A percentile compares a stretch with the other conserved stretches of the same genome.
phyloP scores from a whole-genome alignment of 2,888 invertebrate species.

The Drosophila pseudotakahashii region DNA sequence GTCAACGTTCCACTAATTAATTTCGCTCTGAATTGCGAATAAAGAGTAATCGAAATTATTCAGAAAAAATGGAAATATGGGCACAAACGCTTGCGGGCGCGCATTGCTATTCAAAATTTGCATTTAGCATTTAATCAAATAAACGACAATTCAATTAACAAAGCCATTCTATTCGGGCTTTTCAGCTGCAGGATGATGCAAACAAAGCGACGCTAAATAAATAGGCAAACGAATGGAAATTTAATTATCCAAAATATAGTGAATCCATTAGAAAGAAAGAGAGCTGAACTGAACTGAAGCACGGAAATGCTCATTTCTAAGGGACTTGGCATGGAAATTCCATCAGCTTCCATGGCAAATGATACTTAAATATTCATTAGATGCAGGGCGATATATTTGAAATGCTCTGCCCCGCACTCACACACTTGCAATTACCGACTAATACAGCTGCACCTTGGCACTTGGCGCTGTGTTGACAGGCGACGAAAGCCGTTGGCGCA shows the following conservation, averaged over 20 bases:
- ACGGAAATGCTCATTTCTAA: slow-evolving; percentile 45
- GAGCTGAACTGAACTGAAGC: background rate
- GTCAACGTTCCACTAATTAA: too few relatives aligned
- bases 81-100: background rate
- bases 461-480: slow-evolving; percentile 48
- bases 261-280: slow-evolving; percentile 23
- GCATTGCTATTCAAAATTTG: background rate
- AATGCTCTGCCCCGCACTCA: slow-evolving; percentile 34
- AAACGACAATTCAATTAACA: slow-evolving; percentile 28
- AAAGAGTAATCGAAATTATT: background rate
- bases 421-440: slow-evolving; percentile 20
- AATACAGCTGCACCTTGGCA: slow-evolving; percentile 35
- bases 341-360: slow-evolving; percentile 59
- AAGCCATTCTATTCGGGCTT: slow-evolving; percentile 19
- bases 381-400: slow-evolving; percentile 48
- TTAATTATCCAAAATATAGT: slow-evolving; percentile 53
- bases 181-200: slow-evolving; percentile 16
- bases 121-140: slow-evolving; percentile 37
- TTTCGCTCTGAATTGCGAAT: too few relatives aligned
- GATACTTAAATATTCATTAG: slow-evolving; percentile 65
- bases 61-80: slow-evolving; percentile 8
- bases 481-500: slow-evolving; percentile 45
- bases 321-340: slow-evolving; percentile 52
- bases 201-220: slow-evolving; percentile 35
- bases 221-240: slow-evolving; percentile 45